A percentile compares a stretch with the other conserved stretches of the same genome.
These are phyloP conservation scores for Mobula birostris DNA, from an alignment of 2,113 vertebrate genomes.

Conservation along the genomic window DNA sequence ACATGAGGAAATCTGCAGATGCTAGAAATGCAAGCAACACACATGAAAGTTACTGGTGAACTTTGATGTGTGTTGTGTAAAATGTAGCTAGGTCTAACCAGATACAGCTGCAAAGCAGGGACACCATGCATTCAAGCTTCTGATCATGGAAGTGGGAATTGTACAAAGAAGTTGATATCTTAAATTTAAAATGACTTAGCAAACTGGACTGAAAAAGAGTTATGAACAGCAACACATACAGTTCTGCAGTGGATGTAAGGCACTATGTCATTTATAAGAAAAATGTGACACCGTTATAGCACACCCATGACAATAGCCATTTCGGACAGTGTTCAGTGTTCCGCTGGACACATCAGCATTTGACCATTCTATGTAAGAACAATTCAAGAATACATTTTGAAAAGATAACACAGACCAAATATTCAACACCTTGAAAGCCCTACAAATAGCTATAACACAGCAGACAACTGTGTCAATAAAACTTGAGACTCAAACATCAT, in stretches of 20 bases:
- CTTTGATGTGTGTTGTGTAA: neutral
- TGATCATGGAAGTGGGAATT: neutral
- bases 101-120: neutral
- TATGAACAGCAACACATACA: neutral
- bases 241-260: neutral
- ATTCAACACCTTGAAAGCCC: neutral
- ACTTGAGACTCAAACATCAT: neutral
- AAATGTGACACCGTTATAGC: neutral
- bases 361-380: neutral
- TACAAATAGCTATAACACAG: neutral
- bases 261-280: neutral
- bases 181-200: neutral
- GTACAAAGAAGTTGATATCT: neutral
- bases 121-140: neutral
- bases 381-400: neutral
- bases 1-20: too few relatives aligned
- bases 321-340: neutral
- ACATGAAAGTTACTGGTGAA: too few relatives aligned
- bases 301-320: neutral
- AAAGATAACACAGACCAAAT: neutral
- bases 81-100: neutral
- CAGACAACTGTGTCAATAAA: neutral
- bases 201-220: neutral
- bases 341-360: neutral
- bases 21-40: too few relatives aligned